Conservation (phyloP, 1,140 invertebrate species). For the Magallana angulata region DNA sequence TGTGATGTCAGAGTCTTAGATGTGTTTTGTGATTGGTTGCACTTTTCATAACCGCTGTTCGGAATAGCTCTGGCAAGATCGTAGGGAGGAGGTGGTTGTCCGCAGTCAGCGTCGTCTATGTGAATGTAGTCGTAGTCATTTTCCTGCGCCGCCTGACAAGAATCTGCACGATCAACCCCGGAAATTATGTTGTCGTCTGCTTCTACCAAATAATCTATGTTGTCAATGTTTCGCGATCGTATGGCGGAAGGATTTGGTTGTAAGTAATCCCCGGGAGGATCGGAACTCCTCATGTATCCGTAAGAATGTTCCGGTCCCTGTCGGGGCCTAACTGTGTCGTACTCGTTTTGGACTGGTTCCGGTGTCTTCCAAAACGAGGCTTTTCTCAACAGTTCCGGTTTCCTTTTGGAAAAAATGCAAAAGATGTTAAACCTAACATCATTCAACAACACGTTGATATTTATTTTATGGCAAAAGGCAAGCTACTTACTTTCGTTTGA, state of each 20-base stretch:
- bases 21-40: not conserved
- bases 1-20: not conserved
- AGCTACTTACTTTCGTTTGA: not conserved
- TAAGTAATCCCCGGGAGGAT: not conserved
- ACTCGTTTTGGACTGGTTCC: not conserved
- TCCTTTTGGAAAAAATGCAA: not conserved
- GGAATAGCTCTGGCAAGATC: conserved; percentile 7
- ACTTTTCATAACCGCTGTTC: conserved; percentile 1
- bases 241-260: conserved; percentile 24
- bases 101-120: not conserved
- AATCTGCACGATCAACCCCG: not conserved
- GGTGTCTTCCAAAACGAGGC: conserved; percentile 10
- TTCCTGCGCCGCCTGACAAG: not conserved
- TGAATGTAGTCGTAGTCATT: conserved; percentile 24
- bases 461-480: not conserved
- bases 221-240: conserved; percentile 4
- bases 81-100: not conserved
- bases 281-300: not conserved
- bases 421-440: no score
- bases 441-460: no score
- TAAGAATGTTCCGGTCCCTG: conserved; percentile 1
- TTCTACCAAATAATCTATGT: conserved; percentile 24
- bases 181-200: conserved; percentile 6
- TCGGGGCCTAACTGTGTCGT: not conserved
- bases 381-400: conserved; percentile 1